Percentiles rank a stretch among this genome's conserved stretches.
Conservation (phyloP, 1,140 invertebrate genomes). For the Sycophila sp. region DNA sequence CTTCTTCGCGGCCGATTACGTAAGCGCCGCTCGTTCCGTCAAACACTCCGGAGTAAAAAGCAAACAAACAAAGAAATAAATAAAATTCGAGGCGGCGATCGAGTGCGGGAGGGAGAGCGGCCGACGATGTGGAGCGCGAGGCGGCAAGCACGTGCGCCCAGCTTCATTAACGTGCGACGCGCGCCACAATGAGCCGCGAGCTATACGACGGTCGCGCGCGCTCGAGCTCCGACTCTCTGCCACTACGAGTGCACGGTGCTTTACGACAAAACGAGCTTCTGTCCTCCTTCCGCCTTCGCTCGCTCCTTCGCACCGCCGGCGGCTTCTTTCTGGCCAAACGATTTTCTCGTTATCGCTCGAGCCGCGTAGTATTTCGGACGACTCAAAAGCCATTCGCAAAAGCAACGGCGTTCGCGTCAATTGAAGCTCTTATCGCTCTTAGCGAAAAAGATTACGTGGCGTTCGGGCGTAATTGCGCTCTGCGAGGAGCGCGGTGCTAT, state of each 20-base stretch:
- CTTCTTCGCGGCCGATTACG: conserved; percentile 46
- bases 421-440: no score
- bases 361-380: no score
- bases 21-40: conserved; percentile 43
- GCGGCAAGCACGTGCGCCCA: not conserved
- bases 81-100: not conserved
- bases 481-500: no score
- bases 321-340: no score
- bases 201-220: not conserved
- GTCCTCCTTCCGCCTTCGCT: not conserved
- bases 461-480: no score
- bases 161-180: no score
- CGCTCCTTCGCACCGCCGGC: not conserved
- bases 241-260: not conserved
- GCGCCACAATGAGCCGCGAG: not conserved
- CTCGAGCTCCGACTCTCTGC: not conserved
- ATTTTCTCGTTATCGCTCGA: no score
- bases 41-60: conserved; percentile 17
- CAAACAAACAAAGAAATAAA: not conserved
- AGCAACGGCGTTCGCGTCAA: no score
- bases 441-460: no score
- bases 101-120: not conserved
- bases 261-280: no score
- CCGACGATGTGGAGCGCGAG: not conserved
- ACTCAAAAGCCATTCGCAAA: no score